Base-by-base conservation (phyloP, 2,888 invertebrate genomes). In the Noctua pronuba region DNA sequence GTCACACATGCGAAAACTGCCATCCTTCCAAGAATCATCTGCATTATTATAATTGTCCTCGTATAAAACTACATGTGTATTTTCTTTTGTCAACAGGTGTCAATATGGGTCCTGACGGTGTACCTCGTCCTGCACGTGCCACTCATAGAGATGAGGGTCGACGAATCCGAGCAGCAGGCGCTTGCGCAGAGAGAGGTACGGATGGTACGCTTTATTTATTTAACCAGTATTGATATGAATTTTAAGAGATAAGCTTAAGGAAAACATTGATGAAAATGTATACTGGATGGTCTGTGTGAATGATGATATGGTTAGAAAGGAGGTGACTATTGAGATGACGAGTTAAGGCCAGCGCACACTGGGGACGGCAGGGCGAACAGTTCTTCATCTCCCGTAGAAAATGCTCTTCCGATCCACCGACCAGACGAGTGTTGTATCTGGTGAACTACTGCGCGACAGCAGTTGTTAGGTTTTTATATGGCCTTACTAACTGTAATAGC, bases 71-170 rank as follows among this genome's bases (percentile, higher is more conserved):
- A 74, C 13, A 49, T 11, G 58, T 81, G 74, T 64, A 21, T 76
- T 85, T 16, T 84, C 31, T 71, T 44, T 89, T 88, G 77, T 74
- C 76, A 10, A 0, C 94, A 96, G 96, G 89, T 92, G 82, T 86
- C 90, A 85, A 60, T 94, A 88, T 96, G 96, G 95, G 89, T 91
- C 62, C 84, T 94, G 72, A 91, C 93, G 88, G 88, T 92, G 83
- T 95, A 93, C 86, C 90, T 96, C 76, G 76, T 91, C 62, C 85
- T 91, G 67, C 93, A 94, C 82, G 86, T 95, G 82, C 94, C 95
- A 11, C 73, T 86, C 83, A 94, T 94, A 58, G 96, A 96, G 93
- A 95, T 93, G 92, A 91, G 96, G 88, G 93, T 96, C 58, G 95
- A 96, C 79, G 96, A 96, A 75, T 85, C 91, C 41, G 95, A 95